These are phyloP conservation scores for Microplitis deprimator DNA, from an alignment of 2,888 invertebrate genomes.

Conservation along the genomic window DNA sequence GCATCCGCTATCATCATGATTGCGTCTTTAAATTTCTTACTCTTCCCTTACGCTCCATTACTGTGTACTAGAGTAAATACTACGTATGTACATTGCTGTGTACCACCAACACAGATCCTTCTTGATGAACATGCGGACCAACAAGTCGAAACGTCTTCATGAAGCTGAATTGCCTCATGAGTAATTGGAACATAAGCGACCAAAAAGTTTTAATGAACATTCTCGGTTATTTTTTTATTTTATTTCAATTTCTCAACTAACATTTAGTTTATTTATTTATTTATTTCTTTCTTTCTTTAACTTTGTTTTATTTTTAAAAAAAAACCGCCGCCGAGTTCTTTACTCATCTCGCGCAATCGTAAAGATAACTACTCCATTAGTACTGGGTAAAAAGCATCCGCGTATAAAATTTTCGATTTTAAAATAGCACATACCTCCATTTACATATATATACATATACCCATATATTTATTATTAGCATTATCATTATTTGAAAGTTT, in stretches of 20 bases:
- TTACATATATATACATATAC: not conserved
- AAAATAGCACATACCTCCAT: conserved; percentile 8
- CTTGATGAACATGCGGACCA: conserved; percentile 34
- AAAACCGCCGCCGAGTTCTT: conserved; percentile 46
- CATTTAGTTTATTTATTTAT: not conserved
- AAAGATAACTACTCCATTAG: conserved; percentile 56
- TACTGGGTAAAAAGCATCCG: conserved; percentile 35
- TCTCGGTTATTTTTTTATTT: conserved; percentile 11
- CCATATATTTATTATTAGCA: not conserved
- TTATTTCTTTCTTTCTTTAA: not conserved
- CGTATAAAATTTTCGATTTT: conserved; percentile 31
- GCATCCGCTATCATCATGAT: conserved; percentile 39
- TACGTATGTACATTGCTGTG: not conserved
- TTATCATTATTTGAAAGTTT: not conserved
- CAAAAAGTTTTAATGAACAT: conserved; percentile 2
- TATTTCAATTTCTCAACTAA: not conserved
- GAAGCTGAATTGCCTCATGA: conserved; percentile 22
- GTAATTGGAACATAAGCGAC: conserved; percentile 27
- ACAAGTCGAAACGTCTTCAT: conserved; percentile 24
- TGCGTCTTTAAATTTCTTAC: conserved; percentile 32
- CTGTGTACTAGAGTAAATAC: not conserved
- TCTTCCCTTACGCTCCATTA: conserved; percentile 7
- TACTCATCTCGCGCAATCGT: conserved; percentile 41
- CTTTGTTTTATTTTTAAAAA: conserved; percentile 20
- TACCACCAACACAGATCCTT: not conserved